Base-by-base conservation (phyloP, 2,797 vertebrate species). In the Philypnodon macrostomus region DNA sequence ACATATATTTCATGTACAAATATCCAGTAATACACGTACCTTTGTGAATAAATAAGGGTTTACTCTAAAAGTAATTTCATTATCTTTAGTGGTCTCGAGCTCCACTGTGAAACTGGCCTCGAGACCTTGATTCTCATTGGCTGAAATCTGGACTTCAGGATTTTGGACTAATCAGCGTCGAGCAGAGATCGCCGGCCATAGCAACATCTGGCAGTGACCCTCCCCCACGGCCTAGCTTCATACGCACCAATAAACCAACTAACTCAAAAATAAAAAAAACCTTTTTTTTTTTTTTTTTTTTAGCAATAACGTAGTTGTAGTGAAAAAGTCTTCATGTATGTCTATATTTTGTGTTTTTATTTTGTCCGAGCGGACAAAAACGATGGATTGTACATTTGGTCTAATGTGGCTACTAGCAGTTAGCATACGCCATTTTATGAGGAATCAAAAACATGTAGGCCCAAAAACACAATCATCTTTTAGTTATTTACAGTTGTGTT, bases 111-210 rank as follows among this genome's bases (percentile, higher is more conserved):
- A 4, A 0, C 0, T 37, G 39, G 1, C 18, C 64, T 48, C 64
- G 69, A 39, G 73, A 69, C 30, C 50, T 56, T 7, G 42, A 2
- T 35, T 17, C 47, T 0, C 14, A 85, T 81, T 85, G 80, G 84
- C 56, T 53, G 49, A 61, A 19, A 30, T 30, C 10, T 5, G 6
- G 6, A 13, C 0, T 1, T 16, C 4, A 7, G 18, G n/a, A 4
- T 61, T 56, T 38, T 45, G 1, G 23, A 47, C 84, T 77, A 86
- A 85, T 86, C 21, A 68, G 16, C 51, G 16, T 58, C 7, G 5
- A 60, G 70, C 29, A 64, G 35, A 24, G 2, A 17, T 10, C 4
- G 0, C 0, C 1, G 11, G 0, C 26, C 79, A 45, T 81, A 68
- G 79, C 60, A 80, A 84, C 80, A 33, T 5, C 3, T 31, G 3